Base-by-base conservation (phyloP, 1,140 invertebrate genomes). In the Asobara japonica region DNA sequence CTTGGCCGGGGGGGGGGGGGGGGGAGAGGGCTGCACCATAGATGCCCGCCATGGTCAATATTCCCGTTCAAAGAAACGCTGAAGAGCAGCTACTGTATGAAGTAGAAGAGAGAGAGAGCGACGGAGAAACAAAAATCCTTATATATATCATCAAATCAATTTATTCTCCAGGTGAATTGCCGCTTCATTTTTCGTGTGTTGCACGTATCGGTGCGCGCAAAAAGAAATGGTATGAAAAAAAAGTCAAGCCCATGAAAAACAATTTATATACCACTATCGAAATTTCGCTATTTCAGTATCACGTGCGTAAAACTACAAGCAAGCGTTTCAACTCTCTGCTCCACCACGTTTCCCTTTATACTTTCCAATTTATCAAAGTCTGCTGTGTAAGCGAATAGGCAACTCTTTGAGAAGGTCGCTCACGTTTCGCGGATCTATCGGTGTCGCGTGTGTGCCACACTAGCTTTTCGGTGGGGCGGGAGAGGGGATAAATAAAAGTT, bases 281-380 rank as follows among this genome's bases (percentile, higher is more conserved):
- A 56, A 25, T 56, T 56, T 56, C 51, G 51, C 51, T 56, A 56
- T 56, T 56, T 56, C 51, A 56, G 51, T 56, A 56, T 56, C 51
- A 56, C 51, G 51, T 56, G 51, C 51, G 51, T 56, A 56, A 56
- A 56, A 56, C 20, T 56, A 56, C 51, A 56, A 56, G 51, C 51
- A 56, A 56, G 51, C 18, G 51, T 25, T 56, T 56, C 51, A 56
- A 56, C 51, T 56, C 51, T 56, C 51, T 56, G 51, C 51, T 27
- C 13, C 7, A 25, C 51, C 51, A 56, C 51, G 51, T 56, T 25
- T 25, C 22, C 18, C 51, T 56, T 56, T 56, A 56, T 56, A 56
- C 51, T 56, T 56, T 25, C 51, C 51, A 56, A 56, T 56, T 56
- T 56, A 56, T 56, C 51, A 56, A 56, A 56, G 51, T 56, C 51